Evolutionary conservation across 2,888 invertebrate species (phyloP), one percentile per base, ranked within the genome.

Genomic region (Ophion obscuratus): DNA sequence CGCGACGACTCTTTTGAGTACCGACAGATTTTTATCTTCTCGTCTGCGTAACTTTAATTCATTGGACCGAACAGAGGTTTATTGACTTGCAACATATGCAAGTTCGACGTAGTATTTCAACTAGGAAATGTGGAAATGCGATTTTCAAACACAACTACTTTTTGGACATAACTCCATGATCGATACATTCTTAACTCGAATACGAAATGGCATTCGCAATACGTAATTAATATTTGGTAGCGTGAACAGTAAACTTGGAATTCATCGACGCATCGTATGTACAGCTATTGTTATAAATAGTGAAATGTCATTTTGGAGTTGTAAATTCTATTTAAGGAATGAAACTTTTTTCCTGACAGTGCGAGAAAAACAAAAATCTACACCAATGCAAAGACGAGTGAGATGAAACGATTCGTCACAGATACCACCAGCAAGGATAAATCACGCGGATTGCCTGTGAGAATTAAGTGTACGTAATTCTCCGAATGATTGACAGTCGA

Each of bases 351-450:
- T 36, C n/a, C 14, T 53, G 20, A 73, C 27, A 79, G 71, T 64
- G 62, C 88, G 88, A 87, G 87, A 53, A 87, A 88, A 87, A 86
- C 31, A 86, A 88, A 77, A 83, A 84, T 91, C 89, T 89, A 90
- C 89, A 89, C 86, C 86, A 84, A 86, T 88, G 89, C 87, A 88
- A 53, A 53, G 40, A 40, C 40, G 40, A 40, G 40, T 7, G 40
- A 40, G 40, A 79, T 76, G 87, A 87, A 87, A 75, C 75, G 75
- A 75, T 68, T 75, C 61, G 59, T 59, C 73, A 77, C 66, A 31
- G 80, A 86, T 66, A 24, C 24, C 70, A 68, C 66, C 44, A 20
- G 44, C 62, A 47, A 27, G 61, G 40, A 73, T 27, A 64, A 27
- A 76, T 87, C 74, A 74, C 75, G 77, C 77, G 81, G 83, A 64